Conservation (phyloP, 2,888 invertebrate genomes). For the Sesamia inferens region DNA sequence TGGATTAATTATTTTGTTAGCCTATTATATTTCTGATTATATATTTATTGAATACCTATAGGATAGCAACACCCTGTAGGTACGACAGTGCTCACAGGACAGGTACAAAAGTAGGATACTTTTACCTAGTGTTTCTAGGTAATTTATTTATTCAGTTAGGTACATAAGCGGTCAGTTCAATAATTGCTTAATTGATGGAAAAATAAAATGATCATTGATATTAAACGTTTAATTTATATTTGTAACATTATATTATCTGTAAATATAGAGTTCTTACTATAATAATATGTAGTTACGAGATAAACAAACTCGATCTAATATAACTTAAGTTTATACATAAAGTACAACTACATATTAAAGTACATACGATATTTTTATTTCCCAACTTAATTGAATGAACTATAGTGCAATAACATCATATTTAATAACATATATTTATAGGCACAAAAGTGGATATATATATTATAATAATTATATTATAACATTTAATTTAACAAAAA, state of each 20-base stretch:
- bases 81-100: no score
- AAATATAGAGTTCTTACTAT: slow-evolving; percentile 89
- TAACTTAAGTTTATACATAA: slow-evolving; percentile 81
- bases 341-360: slow-evolving; percentile 81
- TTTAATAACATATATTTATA: slow-evolving; percentile 80
- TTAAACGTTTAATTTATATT: slow-evolving; percentile 90
- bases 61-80: no score
- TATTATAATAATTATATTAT: slow-evolving; percentile 71
- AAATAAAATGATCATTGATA: slow-evolving; percentile 68
- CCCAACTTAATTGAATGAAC: slow-evolving; percentile 81
- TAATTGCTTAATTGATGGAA: not conserved
- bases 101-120: no score
- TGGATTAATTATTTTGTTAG: not conserved
- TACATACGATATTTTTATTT: slow-evolving; percentile 80
- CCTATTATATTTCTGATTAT: no score
- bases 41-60: no score
- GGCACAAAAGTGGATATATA: slow-evolving; percentile 85
- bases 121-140: no score
- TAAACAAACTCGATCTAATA: slow-evolving; percentile 87
- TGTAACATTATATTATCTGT: slow-evolving; percentile 90
- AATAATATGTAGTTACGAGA: slow-evolving; percentile 84
- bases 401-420: slow-evolving; percentile 84
- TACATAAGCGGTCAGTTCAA: no score
- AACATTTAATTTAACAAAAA: slow-evolving; percentile 83
- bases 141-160: no score